A percentile compares a stretch with the other conserved stretches of the same genome.
Conservation (phyloP, 2,888 invertebrate species). For the Rhagium mordax region DNA sequence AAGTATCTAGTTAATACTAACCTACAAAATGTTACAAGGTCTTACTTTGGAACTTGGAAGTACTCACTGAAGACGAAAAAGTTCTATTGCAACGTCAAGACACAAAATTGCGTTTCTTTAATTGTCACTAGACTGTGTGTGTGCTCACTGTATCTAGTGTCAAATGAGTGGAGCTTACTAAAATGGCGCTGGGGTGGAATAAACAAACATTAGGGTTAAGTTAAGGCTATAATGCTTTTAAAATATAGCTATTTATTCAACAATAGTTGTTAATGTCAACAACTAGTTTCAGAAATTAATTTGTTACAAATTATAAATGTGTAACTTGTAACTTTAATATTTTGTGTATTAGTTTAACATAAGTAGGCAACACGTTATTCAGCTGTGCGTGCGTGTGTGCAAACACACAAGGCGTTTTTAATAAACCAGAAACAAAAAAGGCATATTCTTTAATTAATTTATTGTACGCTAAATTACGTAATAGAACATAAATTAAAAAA, state of each 20-base stretch:
- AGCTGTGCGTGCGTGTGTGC: not conserved
- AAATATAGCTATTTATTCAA: not conserved
- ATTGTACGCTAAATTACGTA: not conserved
- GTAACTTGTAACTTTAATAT: too few species aligned
- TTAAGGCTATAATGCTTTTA: not conserved
- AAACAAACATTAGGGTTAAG: too few species aligned
- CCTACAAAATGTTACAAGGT: not conserved
- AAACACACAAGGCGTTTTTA: not conserved
- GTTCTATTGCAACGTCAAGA: not conserved
- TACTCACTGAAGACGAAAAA: not conserved
- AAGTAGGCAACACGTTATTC: constrained; percentile 8
- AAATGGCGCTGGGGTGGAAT: not conserved
- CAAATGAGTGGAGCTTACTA: constrained; percentile 17
- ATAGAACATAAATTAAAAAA: not conserved
- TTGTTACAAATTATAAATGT: too few species aligned
- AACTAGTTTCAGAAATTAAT: not conserved
- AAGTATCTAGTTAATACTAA: not conserved
- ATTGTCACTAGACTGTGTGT: constrained; percentile 7
- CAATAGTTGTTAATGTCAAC: not conserved
- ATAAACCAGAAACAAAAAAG: not conserved
- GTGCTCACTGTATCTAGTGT: constrained; percentile 9
- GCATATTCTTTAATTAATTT: not conserved
- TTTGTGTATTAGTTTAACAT: too few species aligned
- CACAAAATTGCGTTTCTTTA: not conserved
- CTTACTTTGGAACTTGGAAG: not conserved